phyloP scores from a whole-genome alignment of 2,797 vertebrate genomes.

The Acanthurus leucopareius region DNA sequence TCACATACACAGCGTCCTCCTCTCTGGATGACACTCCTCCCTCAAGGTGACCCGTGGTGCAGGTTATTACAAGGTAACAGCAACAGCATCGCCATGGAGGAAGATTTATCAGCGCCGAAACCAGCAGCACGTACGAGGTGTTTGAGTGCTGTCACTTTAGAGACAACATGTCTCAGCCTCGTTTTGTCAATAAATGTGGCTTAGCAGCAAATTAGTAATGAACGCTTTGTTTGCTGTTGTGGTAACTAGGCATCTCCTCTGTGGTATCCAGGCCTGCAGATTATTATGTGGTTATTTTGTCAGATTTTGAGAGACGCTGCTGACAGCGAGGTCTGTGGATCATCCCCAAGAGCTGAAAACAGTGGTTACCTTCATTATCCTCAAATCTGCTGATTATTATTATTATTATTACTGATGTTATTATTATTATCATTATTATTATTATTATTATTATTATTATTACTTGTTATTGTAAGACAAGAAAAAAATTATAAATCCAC shows the following conservation, averaged over 20 bases:
- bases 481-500: background rate
- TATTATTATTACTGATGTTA: too few relatives aligned
- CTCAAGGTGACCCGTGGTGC: constrained; percentile 64
- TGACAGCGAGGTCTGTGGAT: background rate
- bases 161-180: constrained; percentile 9
- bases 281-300: background rate
- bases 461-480: background rate
- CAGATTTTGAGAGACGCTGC: background rate
- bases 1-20: constrained; percentile 45
- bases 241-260: too few relatives aligned
- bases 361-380: background rate
- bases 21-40: constrained; percentile 41
- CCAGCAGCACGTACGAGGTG: constrained; percentile 15
- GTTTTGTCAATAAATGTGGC: background rate
- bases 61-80: constrained; percentile 8
- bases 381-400: background rate
- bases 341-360: background rate
- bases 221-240: background rate
- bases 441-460: too few relatives aligned
- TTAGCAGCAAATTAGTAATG: background rate
- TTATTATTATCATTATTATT: too few relatives aligned
- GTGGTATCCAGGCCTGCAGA: too few relatives aligned
- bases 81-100: background rate
- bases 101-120: constrained; percentile 4
- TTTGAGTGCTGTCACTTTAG: background rate